Evolutionary conservation across 2,888 invertebrate genomes (phyloP).

Genomic region (Vandiemenella viatica): DNA sequence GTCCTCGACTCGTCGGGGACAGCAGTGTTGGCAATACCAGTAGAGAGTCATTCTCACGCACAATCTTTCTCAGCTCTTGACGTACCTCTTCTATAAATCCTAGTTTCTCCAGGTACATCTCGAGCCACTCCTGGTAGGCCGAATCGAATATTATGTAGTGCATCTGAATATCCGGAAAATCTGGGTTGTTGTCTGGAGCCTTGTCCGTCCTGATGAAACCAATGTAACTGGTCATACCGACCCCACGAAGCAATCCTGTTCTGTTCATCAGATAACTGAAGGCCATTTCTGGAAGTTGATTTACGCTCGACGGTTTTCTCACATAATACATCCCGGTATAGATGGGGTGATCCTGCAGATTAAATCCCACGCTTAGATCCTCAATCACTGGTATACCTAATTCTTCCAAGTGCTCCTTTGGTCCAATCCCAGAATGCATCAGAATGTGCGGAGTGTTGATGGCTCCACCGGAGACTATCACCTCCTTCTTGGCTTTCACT

Average conservation of each 20-base stretch:
- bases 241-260: constrained; percentile 30
- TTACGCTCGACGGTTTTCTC: not conserved
- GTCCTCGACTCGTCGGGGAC: constrained; percentile 38
- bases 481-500: constrained; percentile 27
- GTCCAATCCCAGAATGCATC: constrained; percentile 42
- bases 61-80: too few relatives aligned
- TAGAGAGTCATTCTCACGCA: constrained; percentile 21
- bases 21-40: constrained; percentile 29
- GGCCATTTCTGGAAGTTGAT: not conserved
- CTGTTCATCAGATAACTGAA: constrained; percentile 31
- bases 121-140: constrained; percentile 15
- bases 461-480: constrained; percentile 38
- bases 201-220: constrained; percentile 40
- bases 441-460: constrained; percentile 44
- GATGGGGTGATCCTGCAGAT: constrained; percentile 29
- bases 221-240: constrained; percentile 32
- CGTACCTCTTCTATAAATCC: not conserved
- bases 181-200: constrained; percentile 21
- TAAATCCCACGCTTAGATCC: constrained; percentile 24
- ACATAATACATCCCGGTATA: constrained; percentile 22
- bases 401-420: constrained; percentile 26
- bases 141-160: constrained; percentile 34
- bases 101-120: not conserved
- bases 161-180: constrained; percentile 38
- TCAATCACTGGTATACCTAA: constrained; percentile 21